Percentiles rank a stretch among this genome's conserved stretches.
Conservation (phyloP, 2,113 vertebrate species). For the Ifrita kowaldi region DNA sequence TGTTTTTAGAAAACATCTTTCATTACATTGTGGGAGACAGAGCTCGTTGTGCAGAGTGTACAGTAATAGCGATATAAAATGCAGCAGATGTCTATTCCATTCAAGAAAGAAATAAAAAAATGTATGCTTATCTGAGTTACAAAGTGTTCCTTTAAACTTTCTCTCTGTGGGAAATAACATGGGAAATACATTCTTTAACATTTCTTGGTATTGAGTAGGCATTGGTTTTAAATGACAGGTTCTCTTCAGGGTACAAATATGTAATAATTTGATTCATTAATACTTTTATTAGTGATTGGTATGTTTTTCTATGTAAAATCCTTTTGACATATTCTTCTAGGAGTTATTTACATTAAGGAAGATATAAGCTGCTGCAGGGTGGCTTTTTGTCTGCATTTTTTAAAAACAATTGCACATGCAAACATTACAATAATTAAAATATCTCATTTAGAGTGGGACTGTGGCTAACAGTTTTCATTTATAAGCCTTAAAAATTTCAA, state of each 20-base stretch:
- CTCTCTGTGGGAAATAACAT: neutral
- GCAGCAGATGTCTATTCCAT: neutral
- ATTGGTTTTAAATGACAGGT: neutral
- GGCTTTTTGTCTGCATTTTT: neutral
- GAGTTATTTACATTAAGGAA: neutral
- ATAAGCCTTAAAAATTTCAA: neutral
- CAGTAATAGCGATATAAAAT: neutral
- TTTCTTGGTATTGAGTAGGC: neutral
- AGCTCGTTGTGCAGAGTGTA: neutral
- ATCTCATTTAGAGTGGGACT: neutral
- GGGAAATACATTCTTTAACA: neutral
- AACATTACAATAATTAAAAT: neutral
- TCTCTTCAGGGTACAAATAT: neutral
- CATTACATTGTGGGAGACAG: neutral
- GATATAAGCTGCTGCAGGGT: neutral
- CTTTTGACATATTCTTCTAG: neutral
- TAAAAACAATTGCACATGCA: neutral
- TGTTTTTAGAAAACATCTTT: neutral
- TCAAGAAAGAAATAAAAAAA: neutral
- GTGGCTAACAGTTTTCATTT: neutral
- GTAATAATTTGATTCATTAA: neutral
- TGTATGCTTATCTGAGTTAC: neutral
- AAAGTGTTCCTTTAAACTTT: neutral
- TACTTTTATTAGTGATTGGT: neutral
- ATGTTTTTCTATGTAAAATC: neutral